phyloP scores from a whole-genome alignment of 2,113 vertebrate species.

The Girardinichthys multiradiatus region DNA sequence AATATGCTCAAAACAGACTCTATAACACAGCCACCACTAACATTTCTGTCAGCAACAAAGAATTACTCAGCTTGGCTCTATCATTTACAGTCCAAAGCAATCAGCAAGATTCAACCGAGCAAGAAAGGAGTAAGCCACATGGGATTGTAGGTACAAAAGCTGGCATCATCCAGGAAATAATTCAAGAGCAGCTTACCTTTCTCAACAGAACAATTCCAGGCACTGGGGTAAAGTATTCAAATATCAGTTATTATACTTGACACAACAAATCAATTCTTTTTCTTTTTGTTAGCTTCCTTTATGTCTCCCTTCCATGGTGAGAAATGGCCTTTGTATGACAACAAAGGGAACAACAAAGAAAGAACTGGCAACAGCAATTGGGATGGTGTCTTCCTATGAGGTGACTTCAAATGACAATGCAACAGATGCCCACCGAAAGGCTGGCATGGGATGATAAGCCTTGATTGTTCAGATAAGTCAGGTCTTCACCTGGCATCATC shows the following conservation, averaged over 20 bases:
- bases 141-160: constrained; percentile 61
- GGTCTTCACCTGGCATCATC: constrained; percentile 19
- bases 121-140: constrained; percentile 47
- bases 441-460: constrained; percentile 48
- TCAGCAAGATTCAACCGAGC: constrained; percentile 31
- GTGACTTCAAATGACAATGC: constrained; percentile 70
- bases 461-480: constrained; percentile 55
- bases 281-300: constrained; percentile 50
- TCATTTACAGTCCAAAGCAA: constrained; percentile 32
- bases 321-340: constrained; percentile 65
- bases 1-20: constrained; percentile 27
- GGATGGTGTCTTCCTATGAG: constrained; percentile 63
- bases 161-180: constrained; percentile 45
- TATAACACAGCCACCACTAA: constrained; percentile 16
- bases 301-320: constrained; percentile 60
- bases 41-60: constrained; percentile 37
- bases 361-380: constrained; percentile 54
- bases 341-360: constrained; percentile 71
- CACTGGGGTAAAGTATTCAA: constrained; percentile 61
- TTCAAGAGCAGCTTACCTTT: constrained; percentile 53
- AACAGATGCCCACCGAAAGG: constrained; percentile 59
- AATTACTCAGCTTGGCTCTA: constrained; percentile 41
- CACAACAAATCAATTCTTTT: constrained; percentile 73
- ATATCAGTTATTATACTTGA: constrained; percentile 76
- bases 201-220: constrained; percentile 53